A percentile compares a stretch with the other conserved stretches of the same genome.
Evolutionary conservation across 2,113 vertebrate genomes (phyloP).

Genomic region (Myiopsitta monachus): DNA sequence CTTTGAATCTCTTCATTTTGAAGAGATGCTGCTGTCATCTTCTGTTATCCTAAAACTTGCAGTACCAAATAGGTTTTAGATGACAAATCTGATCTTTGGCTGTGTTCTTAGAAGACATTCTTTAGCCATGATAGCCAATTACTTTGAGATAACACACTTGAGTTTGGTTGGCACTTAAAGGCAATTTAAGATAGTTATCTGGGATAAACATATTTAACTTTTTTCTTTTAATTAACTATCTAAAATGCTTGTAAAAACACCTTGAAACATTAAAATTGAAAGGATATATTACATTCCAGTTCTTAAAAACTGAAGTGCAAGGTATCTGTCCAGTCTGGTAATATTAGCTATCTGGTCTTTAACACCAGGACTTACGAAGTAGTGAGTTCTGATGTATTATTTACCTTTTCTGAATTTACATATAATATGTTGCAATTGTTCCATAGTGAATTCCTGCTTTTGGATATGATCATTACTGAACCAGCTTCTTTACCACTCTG

Average conservation of each 20-base stretch:
- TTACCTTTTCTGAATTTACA: not conserved
- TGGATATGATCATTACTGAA: not conserved
- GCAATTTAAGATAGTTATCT: not conserved
- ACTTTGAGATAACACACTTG: not conserved
- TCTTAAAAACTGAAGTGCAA: not conserved
- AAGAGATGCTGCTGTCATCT: not conserved
- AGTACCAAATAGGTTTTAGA: not conserved
- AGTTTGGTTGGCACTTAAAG: not conserved
- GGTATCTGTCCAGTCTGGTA: not conserved
- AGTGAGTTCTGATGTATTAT: not conserved
- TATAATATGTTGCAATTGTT: not conserved
- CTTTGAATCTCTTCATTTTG: not conserved
- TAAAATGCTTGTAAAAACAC: not conserved
- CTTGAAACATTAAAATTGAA: not conserved
- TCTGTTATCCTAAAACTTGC: not conserved
- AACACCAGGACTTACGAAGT: not conserved
- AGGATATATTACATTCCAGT: not conserved
- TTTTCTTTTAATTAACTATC: not conserved
- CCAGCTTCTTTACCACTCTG: not conserved
- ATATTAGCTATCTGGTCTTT: not conserved
- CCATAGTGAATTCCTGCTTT: not conserved
- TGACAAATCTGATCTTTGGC: not conserved
- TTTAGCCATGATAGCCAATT: not conserved
- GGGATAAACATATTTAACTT: not conserved
- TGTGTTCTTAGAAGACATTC: not conserved